Base-by-base conservation (phyloP, 2,888 invertebrate species). In the Pristionchus mayeri region DNA sequence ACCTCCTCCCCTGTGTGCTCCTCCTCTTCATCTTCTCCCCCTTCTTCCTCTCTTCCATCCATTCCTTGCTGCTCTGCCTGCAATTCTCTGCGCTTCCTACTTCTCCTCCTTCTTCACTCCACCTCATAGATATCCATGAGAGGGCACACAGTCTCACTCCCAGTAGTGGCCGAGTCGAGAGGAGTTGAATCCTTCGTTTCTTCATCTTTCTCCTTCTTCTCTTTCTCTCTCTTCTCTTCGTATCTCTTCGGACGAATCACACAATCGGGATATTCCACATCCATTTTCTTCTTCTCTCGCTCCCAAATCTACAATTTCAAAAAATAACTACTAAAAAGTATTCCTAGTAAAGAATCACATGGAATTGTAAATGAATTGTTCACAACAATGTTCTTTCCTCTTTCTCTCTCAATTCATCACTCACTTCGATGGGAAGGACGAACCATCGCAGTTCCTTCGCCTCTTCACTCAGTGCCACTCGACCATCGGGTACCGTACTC, bases 361-460 rank as follows among this genome's bases (percentile, higher is more conserved):
- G 44, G 44, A 44, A 44, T 44, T 44, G 44, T 44, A 6, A 13
- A 44, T 44, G 44, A 13, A 44, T 44, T 6, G 44, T 9, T 44
- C 6, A 13, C 7, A 13, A 44, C 7, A 13, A 44, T 13, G 44
- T 44, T 44, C 44, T 9, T 9, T 44, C 16, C 21, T 54, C 54
- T 4, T 16, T 18, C 21, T n/a, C 54, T 54, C 54, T 54, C 54
- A 54, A n/a, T 54, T 21, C 54, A 54, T 76, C 54, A 37, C n/a
- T 44, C 18, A 86, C 96, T 94, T 97, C 97, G 92, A 96, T 95
- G 0, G 97, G 97, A 82, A 97, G 93, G 95, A 97, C 95, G 93
- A 96, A 97, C 97, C 97, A 97, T 86, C 96, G 94, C 21, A 97
- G 94, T 84, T 95, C 94, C 88, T 95, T 95, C 67, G 95, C 95